Percentiles rank a stretch among this genome's conserved stretches.
Conservation (phyloP, 2,113 vertebrate genomes). For the Caloenas nicobarica region DNA sequence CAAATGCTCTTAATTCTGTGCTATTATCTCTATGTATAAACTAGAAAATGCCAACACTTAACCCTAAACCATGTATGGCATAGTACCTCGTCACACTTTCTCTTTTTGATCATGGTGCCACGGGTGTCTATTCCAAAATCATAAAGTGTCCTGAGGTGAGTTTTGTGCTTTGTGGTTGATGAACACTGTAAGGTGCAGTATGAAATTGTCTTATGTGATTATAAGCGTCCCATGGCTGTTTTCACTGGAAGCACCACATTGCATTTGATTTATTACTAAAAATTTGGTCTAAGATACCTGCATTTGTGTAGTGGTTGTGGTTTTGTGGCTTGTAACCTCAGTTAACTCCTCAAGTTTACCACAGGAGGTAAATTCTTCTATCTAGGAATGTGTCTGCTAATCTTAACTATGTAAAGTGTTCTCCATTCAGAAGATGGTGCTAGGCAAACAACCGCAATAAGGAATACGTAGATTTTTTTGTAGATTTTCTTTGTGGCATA, state of each 20-base stretch:
- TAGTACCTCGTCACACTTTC: neutral
- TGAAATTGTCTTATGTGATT: neutral
- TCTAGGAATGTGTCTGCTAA: slow-evolving; percentile 35
- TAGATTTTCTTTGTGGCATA: neutral
- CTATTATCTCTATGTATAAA: neutral
- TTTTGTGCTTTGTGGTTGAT: neutral
- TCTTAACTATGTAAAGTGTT: neutral
- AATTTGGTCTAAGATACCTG: neutral
- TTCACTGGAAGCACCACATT: neutral
- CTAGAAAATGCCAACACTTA: neutral
- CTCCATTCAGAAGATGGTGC: neutral
- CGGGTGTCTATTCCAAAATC: neutral
- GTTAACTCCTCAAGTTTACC: neutral
- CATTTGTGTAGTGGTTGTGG: neutral
- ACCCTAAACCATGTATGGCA: neutral
- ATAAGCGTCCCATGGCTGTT: neutral
- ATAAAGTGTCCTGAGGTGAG: neutral
- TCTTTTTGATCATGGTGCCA: neutral
- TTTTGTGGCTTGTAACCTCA: slow-evolving; percentile 40
- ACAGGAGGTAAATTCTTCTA: neutral
- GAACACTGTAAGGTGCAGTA: neutral
- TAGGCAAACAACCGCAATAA: neutral
- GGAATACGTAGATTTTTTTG: neutral
- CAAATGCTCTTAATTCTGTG: neutral
- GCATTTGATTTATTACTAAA: neutral